Conservation (phyloP, 2,797 vertebrate genomes). For the Phrynocephalus guinanensis region DNA sequence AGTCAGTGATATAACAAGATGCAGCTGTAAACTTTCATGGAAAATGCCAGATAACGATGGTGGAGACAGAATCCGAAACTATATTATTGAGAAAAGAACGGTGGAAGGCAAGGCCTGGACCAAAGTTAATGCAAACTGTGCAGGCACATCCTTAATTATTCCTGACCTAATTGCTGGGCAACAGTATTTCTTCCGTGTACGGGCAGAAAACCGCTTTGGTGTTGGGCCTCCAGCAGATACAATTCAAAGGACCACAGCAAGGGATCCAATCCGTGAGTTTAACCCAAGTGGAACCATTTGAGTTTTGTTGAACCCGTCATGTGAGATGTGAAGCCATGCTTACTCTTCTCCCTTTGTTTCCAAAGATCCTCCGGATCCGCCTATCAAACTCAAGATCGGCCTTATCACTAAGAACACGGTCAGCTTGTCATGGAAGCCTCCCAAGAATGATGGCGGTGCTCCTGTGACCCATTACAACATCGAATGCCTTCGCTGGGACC, state of each 20-base stretch:
- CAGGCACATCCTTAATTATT: conserved; percentile 89
- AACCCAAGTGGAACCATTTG: conserved; percentile 20
- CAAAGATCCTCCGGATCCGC: conserved; percentile 95
- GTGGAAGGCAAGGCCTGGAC: conserved; percentile 96
- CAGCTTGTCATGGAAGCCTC: conserved; percentile 92
- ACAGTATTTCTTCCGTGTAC: conserved; percentile 94
- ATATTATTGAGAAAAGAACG: conserved; percentile 94
- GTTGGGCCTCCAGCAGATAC: conserved; percentile 86
- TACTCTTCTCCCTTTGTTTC: conserved; percentile 59
- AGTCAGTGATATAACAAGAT: conserved; percentile 92
- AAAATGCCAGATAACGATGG: conserved; percentile 94
- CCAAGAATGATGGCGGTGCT: conserved; percentile 94
- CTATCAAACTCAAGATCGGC: conserved; percentile 91
- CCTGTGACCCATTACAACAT: conserved; percentile 96
- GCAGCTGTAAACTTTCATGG: conserved; percentile 94
- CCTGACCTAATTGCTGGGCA: conserved; percentile 90
- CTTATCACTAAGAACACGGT: conserved; percentile 89
- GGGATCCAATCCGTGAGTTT: conserved; percentile 94
- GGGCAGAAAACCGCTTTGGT: conserved; percentile 95
- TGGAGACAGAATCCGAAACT: conserved; percentile 94
- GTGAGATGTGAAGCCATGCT: conserved; percentile 9
- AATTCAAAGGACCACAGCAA: conserved; percentile 85
- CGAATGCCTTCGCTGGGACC: conserved; percentile 93
- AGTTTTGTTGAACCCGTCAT: conserved; percentile 29
- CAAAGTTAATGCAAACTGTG: conserved; percentile 91